Percentiles rank a stretch among this genome's conserved stretches.
Evolutionary conservation across 1,140 invertebrate species (phyloP).

Genomic region (Anoplophora glabripennis): DNA sequence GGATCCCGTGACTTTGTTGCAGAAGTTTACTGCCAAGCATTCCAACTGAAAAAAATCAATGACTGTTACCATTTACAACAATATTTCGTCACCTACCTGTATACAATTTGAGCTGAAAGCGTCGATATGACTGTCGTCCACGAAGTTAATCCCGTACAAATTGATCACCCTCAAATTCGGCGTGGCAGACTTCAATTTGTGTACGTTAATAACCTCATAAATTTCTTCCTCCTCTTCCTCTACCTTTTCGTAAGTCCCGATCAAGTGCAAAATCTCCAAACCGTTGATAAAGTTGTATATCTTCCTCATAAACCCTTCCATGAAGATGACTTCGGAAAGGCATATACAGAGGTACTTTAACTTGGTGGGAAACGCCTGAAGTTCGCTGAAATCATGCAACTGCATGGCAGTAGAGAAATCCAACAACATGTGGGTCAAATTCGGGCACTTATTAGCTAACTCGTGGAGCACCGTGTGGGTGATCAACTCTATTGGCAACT

Average conservation of each 20-base stretch:
- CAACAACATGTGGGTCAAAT: conserved; percentile 94
- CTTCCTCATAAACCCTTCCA: conserved; percentile 99
- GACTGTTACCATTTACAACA: too few relatives aligned
- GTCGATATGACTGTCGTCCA: conserved; percentile 98
- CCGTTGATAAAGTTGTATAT: conserved; percentile 99
- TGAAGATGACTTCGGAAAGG: conserved; percentile 98
- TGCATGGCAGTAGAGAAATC: conserved; percentile 99
- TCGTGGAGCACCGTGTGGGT: conserved; percentile 98
- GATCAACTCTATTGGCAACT: conserved; percentile 96
- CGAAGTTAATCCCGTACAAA: conserved; percentile 96
- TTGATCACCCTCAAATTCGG: conserved; percentile 95
- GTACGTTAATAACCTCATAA: conserved; percentile 99
- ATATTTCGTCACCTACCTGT: conserved; percentile 60
- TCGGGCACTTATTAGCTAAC: conserved; percentile 94
- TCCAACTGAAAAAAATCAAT: conserved; percentile 74
- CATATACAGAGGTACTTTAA: conserved; percentile 95
- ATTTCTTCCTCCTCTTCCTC: conserved; percentile 99
- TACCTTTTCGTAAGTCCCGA: conserved; percentile 98
- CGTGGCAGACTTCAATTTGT: conserved; percentile 94
- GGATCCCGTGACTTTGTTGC: conserved; percentile 94
- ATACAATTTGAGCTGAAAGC: conserved; percentile 94
- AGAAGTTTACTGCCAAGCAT: conserved; percentile 94
- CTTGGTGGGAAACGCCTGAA: conserved; percentile 98
- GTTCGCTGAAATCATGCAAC: conserved; percentile 97
- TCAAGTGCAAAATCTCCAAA: conserved; percentile 95